These are phyloP conservation scores for Drosophila putrida DNA, from an alignment of 2,888 invertebrate genomes.

Conservation along the genomic window DNA sequence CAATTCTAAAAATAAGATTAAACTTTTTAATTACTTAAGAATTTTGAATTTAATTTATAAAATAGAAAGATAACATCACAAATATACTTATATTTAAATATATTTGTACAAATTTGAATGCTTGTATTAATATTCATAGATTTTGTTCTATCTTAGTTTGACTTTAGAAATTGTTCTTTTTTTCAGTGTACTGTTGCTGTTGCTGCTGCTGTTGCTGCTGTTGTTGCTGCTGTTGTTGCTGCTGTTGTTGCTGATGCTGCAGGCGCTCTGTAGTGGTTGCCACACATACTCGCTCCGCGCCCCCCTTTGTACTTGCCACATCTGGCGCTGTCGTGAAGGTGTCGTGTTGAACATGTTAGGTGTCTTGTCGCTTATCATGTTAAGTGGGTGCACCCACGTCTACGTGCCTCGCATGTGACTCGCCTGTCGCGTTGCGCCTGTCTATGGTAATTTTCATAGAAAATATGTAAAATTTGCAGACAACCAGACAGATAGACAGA, in stretches of 20 bases:
- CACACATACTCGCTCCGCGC: not conserved
- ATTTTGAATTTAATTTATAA: too few relatives aligned
- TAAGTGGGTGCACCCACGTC: conserved; percentile 75
- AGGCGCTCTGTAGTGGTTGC: conserved; percentile 44
- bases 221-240: conserved; percentile 4
- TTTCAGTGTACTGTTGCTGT: not conserved
- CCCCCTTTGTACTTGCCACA: conserved; percentile 36
- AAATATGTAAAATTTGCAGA: conserved; percentile 76
- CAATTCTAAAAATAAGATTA: too few relatives aligned
- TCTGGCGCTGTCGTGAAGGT: conserved; percentile 74
- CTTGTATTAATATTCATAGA: too few relatives aligned
- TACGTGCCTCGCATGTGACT: conserved; percentile 71
- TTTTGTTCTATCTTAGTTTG: too few relatives aligned
- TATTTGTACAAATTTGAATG: too few relatives aligned
- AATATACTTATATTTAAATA: too few relatives aligned
- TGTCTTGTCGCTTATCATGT: conserved; percentile 81
- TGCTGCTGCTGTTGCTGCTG: conserved; percentile 4
- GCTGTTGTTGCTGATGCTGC: conserved; percentile 35
- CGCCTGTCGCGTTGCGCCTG: conserved; percentile 37
- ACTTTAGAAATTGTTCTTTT: too few relatives aligned
- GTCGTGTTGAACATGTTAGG: conserved; percentile 81
- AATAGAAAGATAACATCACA: too few relatives aligned
- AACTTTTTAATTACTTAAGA: too few relatives aligned
- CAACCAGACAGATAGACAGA: conserved; percentile 28
- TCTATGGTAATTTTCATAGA: conserved; percentile 79